These are phyloP conservation scores for Dipodomys stephensi DNA, from an alignment of 2,113 vertebrate species.

Conservation along the genomic window DNA sequence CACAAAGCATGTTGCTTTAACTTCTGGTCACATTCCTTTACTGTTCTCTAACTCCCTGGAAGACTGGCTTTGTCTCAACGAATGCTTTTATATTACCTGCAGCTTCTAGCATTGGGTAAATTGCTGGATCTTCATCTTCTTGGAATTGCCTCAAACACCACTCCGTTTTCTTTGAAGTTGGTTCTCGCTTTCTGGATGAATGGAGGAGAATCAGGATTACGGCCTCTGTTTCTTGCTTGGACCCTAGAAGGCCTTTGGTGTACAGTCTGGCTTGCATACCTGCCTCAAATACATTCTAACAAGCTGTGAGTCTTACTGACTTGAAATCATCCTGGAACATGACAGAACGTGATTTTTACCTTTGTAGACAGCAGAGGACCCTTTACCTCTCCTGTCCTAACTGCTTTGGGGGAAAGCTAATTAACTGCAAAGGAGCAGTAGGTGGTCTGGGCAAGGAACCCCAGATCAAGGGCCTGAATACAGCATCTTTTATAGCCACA, in stretches of 20 bases:
- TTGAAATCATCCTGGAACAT: constrained; percentile 14
- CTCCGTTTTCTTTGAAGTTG: constrained; percentile 52
- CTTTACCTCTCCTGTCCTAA: constrained; percentile 51
- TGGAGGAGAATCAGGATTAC: constrained; percentile 4
- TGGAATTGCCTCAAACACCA: not conserved
- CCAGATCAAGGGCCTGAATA: constrained; percentile 13
- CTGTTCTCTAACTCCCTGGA: constrained; percentile 21
- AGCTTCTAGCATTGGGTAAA: constrained; percentile 2
- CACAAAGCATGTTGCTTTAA: constrained; percentile 41
- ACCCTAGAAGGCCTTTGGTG: not conserved
- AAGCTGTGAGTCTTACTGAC: not conserved
- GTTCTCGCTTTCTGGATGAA: constrained; percentile 55
- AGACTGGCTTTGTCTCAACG: not conserved
- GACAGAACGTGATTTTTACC: not conserved
- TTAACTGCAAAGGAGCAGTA: constrained; percentile 38
- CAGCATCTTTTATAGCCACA: constrained; percentile 56
- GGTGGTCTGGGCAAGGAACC: constrained; percentile 43
- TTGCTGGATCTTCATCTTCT: constrained; percentile 40
- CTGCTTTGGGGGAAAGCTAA: constrained; percentile 55
- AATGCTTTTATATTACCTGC: not conserved
- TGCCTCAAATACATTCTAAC: not conserved
- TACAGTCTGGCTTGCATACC: constrained; percentile 20
- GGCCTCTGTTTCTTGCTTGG: not conserved
- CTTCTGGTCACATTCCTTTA: constrained; percentile 21
- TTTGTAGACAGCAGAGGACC: constrained; percentile 16